A percentile compares a stretch with the other conserved stretches of the same genome.
Evolutionary conservation across 2,888 invertebrate genomes (phyloP).

Genomic region (Hypomecis punctinalis): DNA sequence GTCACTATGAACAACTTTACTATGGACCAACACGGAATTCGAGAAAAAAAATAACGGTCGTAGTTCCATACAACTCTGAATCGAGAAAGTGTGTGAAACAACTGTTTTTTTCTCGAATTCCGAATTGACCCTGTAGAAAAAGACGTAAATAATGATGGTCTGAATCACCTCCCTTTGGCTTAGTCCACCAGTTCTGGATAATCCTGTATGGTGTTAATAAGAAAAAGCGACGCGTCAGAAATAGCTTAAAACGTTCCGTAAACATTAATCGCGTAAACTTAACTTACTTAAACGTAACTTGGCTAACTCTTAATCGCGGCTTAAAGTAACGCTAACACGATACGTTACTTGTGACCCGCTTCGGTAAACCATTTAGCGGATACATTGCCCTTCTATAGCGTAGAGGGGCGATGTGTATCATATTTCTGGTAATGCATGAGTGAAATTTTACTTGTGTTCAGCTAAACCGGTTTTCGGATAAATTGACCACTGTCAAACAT

Average conservation of each 20-base stretch:
- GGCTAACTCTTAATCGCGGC: conserved; percentile 9
- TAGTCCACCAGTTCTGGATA: neutral
- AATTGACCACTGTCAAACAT: no score
- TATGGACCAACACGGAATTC: no score
- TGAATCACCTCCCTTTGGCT: no score
- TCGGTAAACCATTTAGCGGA: conserved; percentile 15
- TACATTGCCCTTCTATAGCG: neutral
- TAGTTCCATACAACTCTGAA: no score
- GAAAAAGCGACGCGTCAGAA: neutral
- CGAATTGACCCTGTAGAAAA: no score
- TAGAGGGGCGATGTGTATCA: neutral
- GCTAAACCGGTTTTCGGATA: no score
- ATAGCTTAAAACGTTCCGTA: conserved; percentile 1
- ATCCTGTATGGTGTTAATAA: neutral
- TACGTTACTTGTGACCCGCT: conserved; percentile 8
- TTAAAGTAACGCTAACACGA: conserved; percentile 17
- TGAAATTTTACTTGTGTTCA: neutral
- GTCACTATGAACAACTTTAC: no score
- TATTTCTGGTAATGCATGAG: neutral
- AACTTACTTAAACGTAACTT: conserved; percentile 16
- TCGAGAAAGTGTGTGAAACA: no score
- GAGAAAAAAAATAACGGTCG: no score
- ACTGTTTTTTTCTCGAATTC: no score
- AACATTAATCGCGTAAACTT: conserved; percentile 6
- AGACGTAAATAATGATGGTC: no score